Evolutionary conservation across 1,140 invertebrate species (phyloP).

Genomic region (Notospermus geniculatus): DNA sequence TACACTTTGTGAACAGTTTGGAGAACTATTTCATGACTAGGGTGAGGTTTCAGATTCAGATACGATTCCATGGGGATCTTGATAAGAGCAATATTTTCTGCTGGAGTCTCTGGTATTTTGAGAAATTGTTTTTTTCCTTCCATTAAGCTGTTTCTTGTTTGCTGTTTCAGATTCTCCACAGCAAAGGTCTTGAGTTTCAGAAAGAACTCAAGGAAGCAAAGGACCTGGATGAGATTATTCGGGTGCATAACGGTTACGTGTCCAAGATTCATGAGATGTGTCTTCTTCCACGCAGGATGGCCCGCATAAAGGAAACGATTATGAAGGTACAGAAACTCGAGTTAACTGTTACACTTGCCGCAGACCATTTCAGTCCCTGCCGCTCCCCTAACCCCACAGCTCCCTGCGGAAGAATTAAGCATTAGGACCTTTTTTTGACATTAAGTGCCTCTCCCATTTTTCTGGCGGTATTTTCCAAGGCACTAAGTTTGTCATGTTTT

Average conservation of each 20-base stretch:
- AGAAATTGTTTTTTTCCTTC: too few relatives aligned
- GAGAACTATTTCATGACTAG: constrained; percentile 67
- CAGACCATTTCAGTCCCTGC: background rate
- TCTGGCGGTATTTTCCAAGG: background rate
- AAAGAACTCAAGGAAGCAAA: constrained; percentile 54
- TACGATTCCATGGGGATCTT: too few relatives aligned
- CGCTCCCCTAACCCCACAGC: background rate
- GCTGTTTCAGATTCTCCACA: constrained; percentile 57
- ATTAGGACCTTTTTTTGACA: background rate
- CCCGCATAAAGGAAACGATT: constrained; percentile 40
- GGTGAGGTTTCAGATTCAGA: too few relatives aligned
- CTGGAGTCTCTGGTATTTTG: too few relatives aligned
- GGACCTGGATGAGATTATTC: constrained; percentile 57
- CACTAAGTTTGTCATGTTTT: background rate
- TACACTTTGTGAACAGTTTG: constrained; percentile 64
- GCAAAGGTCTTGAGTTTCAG: constrained; percentile 58
- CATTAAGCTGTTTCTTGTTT: too few relatives aligned
- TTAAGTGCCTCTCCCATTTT: background rate
- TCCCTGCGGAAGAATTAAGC: background rate
- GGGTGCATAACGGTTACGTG: constrained; percentile 39
- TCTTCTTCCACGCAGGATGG: constrained; percentile 40
- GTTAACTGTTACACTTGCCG: too few relatives aligned
- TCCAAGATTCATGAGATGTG: constrained; percentile 43
- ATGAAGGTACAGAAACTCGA: constrained; percentile 24
- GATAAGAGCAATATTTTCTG: too few relatives aligned